A percentile compares a stretch with the other conserved stretches of the same genome.
Evolutionary conservation across 2,888 invertebrate species (phyloP).

Genomic region (Cyaniris semiargus): DNA sequence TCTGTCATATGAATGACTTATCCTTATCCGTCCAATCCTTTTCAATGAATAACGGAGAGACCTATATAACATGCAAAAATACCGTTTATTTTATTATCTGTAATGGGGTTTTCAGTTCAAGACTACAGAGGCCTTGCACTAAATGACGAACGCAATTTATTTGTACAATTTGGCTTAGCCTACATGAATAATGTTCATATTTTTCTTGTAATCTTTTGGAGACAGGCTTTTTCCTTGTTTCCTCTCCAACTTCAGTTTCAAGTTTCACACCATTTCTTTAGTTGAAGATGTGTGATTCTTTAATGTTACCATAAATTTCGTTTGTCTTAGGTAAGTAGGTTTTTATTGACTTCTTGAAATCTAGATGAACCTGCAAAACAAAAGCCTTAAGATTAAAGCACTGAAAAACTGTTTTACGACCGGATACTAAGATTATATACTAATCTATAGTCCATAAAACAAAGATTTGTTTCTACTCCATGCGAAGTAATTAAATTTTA

Average conservation of each 20-base stretch:
- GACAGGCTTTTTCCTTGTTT: background rate
- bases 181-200: conserved; percentile 31
- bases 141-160: conserved; percentile 40
- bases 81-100: conserved; percentile 68
- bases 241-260: background rate
- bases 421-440: background rate
- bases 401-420: background rate
- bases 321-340: background rate
- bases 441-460: conserved; percentile 11
- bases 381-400: background rate
- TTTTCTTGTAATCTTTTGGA: conserved; percentile 20
- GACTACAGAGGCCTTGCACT: conserved; percentile 44
- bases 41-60: conserved; percentile 66
- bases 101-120: conserved; percentile 66
- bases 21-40: conserved; percentile 65
- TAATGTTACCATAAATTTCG: background rate
- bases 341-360: background rate
- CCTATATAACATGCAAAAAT: conserved; percentile 61
- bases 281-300: background rate
- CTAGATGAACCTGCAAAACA: background rate
- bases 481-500: conserved; percentile 8
- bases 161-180: conserved; percentile 31
- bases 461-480: conserved; percentile 5
- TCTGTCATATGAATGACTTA: conserved; percentile 63
- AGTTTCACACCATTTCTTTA: background rate